A percentile compares a stretch with the other conserved stretches of the same genome.
Conservation (phyloP, 1,140 invertebrate genomes). For the Antheraea mylitta region DNA sequence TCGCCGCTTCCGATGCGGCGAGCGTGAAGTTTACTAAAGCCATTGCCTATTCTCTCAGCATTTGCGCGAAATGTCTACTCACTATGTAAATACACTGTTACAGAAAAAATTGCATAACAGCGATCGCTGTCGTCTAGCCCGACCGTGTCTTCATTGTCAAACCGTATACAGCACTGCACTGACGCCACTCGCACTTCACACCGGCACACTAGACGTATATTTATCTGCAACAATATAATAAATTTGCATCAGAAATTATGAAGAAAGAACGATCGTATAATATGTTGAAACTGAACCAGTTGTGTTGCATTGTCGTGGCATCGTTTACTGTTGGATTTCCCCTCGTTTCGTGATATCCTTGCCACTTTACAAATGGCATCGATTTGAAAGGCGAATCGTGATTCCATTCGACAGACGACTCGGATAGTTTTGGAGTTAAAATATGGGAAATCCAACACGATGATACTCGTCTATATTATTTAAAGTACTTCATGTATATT, state of each 20-base stretch:
- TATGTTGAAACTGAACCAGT: constrained; percentile 24
- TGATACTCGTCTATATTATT: constrained; percentile 6
- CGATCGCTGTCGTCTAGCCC: constrained; percentile 42
- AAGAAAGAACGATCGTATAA: constrained; percentile 7
- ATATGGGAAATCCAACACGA: constrained; percentile 50
- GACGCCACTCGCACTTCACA: constrained; percentile 36
- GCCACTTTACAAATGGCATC: constrained; percentile 63
- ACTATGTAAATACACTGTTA: constrained; percentile 41
- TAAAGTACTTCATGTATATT: constrained; percentile 8
- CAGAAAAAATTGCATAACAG: constrained; percentile 53
- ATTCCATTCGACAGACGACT: constrained; percentile 48
- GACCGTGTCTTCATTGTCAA: constrained; percentile 50
- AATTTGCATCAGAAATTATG: constrained; percentile 6
- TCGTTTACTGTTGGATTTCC: constrained; percentile 62
- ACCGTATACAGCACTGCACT: constrained; percentile 14
- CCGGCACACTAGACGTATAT: constrained; percentile 30
- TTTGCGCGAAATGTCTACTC: constrained; percentile 58
- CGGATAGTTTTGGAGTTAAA: constrained; percentile 52
- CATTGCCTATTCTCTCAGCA: constrained; percentile 58
- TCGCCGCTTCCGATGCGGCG: constrained; percentile 44
- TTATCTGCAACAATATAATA: constrained; percentile 51
- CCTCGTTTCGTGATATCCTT: constrained; percentile 63
- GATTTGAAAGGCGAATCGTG: constrained; percentile 72
- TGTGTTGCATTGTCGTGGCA: constrained; percentile 29
- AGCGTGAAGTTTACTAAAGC: constrained; percentile 66